phyloP scores from a whole-genome alignment of 2,888 invertebrate species.

The Calliopum simillimum region DNA sequence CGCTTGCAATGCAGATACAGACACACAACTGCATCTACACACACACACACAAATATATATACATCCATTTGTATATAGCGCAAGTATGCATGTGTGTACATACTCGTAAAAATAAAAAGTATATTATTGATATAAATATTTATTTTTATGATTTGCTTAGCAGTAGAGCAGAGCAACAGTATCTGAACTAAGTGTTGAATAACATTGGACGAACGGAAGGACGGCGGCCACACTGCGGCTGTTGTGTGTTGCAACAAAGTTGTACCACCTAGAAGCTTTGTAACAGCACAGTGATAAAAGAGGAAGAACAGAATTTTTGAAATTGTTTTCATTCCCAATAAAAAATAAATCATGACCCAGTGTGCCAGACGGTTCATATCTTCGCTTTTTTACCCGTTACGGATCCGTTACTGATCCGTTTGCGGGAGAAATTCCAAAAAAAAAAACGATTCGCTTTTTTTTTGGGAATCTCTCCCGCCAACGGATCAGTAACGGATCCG shows the following conservation, averaged over 20 bases:
- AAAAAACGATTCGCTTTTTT: too few relatives aligned
- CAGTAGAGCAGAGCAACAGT: neutral
- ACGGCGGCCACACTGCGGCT: slow-evolving; percentile 5
- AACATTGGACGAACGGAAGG: slow-evolving; percentile 20
- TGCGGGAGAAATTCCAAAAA: too few relatives aligned
- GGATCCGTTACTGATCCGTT: too few relatives aligned
- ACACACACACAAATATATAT: slow-evolving; percentile 33
- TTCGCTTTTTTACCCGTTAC: too few relatives aligned
- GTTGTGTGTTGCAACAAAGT: slow-evolving; percentile 6
- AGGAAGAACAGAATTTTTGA: too few relatives aligned
- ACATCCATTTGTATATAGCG: slow-evolving; percentile 29
- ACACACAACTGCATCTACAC: slow-evolving; percentile 19
- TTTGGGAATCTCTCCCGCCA: too few relatives aligned
- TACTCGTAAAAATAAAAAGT: slow-evolving; percentile 37
- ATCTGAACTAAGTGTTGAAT: slow-evolving; percentile 4
- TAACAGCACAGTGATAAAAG: neutral
- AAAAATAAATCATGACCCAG: too few relatives aligned
- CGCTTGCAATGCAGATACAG: slow-evolving; percentile 36
- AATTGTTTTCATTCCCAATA: too few relatives aligned
- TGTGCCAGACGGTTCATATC: too few relatives aligned
- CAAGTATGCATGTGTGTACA: slow-evolving; percentile 37
- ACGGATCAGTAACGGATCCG: too few relatives aligned
- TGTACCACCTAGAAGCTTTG: neutral
- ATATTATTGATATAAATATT: slow-evolving; percentile 41
- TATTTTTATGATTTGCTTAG: slow-evolving; percentile 43